phyloP scores from a whole-genome alignment of 1,140 invertebrate species.

The Temnothorax longispinosus region DNA sequence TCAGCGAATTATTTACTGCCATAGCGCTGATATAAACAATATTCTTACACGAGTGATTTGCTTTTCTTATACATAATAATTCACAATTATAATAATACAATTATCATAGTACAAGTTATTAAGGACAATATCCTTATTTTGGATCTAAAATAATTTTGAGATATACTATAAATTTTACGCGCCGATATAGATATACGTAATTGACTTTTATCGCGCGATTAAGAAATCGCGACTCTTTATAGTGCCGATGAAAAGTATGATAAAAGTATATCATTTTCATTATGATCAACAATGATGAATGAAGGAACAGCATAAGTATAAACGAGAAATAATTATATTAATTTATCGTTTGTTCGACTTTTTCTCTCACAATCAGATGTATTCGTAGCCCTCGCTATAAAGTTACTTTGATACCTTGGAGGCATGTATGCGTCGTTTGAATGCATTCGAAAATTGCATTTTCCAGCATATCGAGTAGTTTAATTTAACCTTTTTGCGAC shows the following conservation, averaged over 20 bases:
- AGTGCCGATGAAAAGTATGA: background rate
- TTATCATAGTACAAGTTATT: background rate
- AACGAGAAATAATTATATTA: background rate
- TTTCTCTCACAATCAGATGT: background rate
- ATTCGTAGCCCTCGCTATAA: too few relatives aligned
- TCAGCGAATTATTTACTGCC: background rate
- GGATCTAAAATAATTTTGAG: background rate
- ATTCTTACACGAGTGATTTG: background rate
- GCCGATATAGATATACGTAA: background rate
- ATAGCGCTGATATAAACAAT: background rate
- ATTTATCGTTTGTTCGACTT: background rate
- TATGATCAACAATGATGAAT: background rate
- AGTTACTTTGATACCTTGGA: background rate
- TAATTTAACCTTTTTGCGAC: background rate
- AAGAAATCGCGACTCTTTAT: background rate
- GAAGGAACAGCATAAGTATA: background rate
- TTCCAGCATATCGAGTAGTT: background rate
- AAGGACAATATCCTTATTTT: background rate
- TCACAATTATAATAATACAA: background rate
- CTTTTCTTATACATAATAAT: background rate
- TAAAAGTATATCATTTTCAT: background rate
- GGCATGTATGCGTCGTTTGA: background rate
- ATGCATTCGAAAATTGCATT: background rate
- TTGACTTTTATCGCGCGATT: slow-evolving; percentile 58
- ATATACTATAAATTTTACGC: background rate